Evolutionary conservation across 2,888 invertebrate genomes (phyloP).

Genomic region (Xylota segnis): DNA sequence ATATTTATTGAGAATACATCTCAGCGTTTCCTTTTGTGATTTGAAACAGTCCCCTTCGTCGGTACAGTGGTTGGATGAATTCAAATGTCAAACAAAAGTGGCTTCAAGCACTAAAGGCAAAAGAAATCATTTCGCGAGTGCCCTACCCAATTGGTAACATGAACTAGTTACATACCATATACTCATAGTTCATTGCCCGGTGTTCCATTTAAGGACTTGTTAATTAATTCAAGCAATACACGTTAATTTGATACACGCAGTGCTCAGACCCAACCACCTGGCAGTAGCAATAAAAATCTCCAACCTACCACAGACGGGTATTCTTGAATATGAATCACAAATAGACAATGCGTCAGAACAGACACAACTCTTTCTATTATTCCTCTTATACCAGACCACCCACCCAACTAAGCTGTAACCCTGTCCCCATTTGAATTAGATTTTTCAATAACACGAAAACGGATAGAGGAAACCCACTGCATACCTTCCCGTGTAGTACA

Average conservation of each 20-base stretch:
- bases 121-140: too few relatives aligned
- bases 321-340: conserved; percentile 34
- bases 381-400: conserved; percentile 7
- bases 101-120: too few relatives aligned
- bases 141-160: too few relatives aligned
- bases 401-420: conserved; percentile 24
- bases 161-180: too few relatives aligned
- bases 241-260: not conserved
- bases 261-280: conserved; percentile 24
- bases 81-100: too few relatives aligned
- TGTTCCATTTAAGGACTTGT: not conserved
- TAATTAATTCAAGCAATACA: conserved; percentile 8
- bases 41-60: too few relatives aligned
- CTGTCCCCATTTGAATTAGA: conserved; percentile 38
- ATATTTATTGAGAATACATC: too few relatives aligned
- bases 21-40: too few relatives aligned
- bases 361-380: conserved; percentile 21
- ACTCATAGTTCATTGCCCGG: not conserved
- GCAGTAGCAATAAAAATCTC: conserved; percentile 2
- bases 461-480: conserved; percentile 11
- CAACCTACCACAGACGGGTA: not conserved
- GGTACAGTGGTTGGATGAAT: too few relatives aligned
- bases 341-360: conserved; percentile 36
- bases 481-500: conserved; percentile 26
- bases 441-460: conserved; percentile 38